These are phyloP conservation scores for Drosophila neonasuta DNA, from an alignment of 2,888 invertebrate species.

Conservation along the genomic window DNA sequence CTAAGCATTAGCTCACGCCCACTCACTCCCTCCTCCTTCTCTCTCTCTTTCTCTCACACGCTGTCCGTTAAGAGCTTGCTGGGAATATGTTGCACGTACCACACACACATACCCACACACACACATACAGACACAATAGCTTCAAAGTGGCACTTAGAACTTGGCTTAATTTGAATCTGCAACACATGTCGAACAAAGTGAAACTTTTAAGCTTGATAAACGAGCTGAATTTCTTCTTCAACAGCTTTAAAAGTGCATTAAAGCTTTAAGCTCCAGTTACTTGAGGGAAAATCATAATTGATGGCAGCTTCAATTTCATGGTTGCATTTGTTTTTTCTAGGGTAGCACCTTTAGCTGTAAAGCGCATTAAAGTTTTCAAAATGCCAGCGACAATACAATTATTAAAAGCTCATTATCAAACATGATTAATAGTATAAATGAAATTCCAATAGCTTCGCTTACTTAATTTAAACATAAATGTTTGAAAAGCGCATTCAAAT, in stretches of 20 bases:
- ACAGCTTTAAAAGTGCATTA: conserved; percentile 3
- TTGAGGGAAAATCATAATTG: background rate
- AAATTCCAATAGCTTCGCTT: too few species aligned
- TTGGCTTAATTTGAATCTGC: conserved; percentile 4
- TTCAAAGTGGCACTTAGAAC: background rate
- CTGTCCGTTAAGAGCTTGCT: too few species aligned
- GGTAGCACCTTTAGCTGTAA: background rate
- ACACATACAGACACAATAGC: background rate
- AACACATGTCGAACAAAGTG: background rate
- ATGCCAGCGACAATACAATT: background rate
- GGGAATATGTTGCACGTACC: background rate
- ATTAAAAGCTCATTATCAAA: background rate
- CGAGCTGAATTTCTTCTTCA: background rate
- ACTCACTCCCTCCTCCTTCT: background rate
- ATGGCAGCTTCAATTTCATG: background rate
- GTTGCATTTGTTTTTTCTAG: too few species aligned
- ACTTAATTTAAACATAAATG: too few species aligned
- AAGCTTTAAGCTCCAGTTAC: background rate
- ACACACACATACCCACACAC: background rate
- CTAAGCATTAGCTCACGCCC: conserved; percentile 10
- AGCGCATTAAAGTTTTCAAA: too few species aligned
- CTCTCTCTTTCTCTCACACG: background rate
- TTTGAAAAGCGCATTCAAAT: background rate
- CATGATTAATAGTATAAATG: background rate
- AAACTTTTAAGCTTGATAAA: conserved; percentile 3